Evolutionary conservation across 2,113 vertebrate species (phyloP).

Genomic region (Dascyllus trimaculatus): DNA sequence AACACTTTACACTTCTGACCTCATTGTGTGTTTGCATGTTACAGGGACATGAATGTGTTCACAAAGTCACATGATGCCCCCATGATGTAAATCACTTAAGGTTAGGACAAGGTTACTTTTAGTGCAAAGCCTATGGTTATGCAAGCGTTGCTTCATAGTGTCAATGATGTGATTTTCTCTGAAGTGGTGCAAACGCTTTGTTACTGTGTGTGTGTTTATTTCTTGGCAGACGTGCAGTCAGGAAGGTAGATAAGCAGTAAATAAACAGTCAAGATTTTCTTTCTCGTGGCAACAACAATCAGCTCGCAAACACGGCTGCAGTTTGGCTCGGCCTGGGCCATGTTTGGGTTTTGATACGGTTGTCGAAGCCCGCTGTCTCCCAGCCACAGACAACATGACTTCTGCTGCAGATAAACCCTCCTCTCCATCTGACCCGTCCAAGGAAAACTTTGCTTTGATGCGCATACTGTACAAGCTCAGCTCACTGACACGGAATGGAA

Average conservation of each 20-base stretch:
- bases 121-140: neutral
- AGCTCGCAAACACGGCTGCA: constrained; percentile 17
- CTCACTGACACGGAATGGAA: neutral
- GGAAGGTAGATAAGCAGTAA: constrained; percentile 69
- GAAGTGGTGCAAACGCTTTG: constrained; percentile 12
- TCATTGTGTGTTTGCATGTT: too few relatives aligned
- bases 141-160: neutral
- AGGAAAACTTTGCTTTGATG: constrained; percentile 50
- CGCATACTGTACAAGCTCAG: neutral
- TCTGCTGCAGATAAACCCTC: constrained; percentile 54
- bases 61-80: too few relatives aligned
- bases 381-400: constrained; percentile 53
- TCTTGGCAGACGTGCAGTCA: constrained; percentile 59
- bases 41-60: too few relatives aligned
- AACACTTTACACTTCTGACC: too few relatives aligned
- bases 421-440: constrained; percentile 27
- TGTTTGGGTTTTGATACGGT: constrained; percentile 78
- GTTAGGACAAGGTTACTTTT: neutral
- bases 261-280: constrained; percentile 63
- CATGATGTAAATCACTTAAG: too few relatives aligned
- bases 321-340: constrained; percentile 21
- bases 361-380: constrained; percentile 56
- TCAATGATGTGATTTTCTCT: neutral
- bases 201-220: constrained; percentile 13
- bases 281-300: constrained; percentile 41